Evolutionary conservation across 2,797 vertebrate species (phyloP).

Genomic region (Sebastes variabilis): DNA sequence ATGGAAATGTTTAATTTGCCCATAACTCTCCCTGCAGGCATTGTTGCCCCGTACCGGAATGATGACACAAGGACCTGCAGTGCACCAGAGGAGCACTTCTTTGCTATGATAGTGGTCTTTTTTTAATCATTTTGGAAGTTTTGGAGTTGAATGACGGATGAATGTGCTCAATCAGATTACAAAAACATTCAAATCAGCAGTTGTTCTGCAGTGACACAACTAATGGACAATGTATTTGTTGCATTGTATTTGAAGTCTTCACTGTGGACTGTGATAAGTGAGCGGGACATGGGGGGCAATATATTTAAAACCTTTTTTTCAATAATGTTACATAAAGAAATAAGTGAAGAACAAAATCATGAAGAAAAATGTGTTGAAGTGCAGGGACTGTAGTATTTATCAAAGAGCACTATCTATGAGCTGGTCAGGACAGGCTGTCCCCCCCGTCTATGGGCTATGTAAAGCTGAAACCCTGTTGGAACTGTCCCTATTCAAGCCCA

Average conservation of each 20-base stretch:
- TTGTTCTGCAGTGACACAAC: background rate
- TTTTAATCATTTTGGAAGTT: background rate
- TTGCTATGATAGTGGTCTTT: too few species aligned
- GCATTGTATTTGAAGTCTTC: background rate
- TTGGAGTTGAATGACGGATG: background rate
- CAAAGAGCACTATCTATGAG: background rate
- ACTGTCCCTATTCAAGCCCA: conserved; percentile 15
- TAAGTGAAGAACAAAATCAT: background rate
- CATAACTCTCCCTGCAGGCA: too few species aligned
- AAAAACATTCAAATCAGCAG: background rate
- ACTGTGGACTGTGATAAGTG: background rate
- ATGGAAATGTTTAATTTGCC: too few species aligned
- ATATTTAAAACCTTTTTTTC: background rate
- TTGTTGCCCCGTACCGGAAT: too few species aligned
- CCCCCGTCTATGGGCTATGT: too few species aligned
- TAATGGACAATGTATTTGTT: background rate
- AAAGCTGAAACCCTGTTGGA: conserved; percentile 20
- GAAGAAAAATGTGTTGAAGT: background rate
- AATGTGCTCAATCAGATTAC: background rate
- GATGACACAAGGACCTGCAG: too few species aligned
- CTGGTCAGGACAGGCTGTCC: background rate
- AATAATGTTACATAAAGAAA: background rate
- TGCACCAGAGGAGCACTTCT: too few species aligned
- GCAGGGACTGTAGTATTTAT: background rate
- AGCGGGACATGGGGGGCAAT: background rate